A percentile compares a stretch with the other conserved stretches of the same genome.
Conservation (phyloP, 2,797 vertebrate genomes). For the Mus minutoides region DNA sequence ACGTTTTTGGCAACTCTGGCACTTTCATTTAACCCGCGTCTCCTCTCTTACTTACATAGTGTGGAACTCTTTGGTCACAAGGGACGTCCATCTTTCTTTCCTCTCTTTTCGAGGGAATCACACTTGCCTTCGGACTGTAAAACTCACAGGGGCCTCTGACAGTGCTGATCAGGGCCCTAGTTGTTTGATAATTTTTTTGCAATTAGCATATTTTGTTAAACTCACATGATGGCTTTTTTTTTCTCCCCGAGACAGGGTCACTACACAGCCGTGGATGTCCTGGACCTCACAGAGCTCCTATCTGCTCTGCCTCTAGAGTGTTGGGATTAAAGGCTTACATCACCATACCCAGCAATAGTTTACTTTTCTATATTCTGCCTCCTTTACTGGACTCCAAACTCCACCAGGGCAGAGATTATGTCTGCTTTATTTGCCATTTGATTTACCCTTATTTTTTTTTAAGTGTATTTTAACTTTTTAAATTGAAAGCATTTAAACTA, state of each 20-base stretch:
- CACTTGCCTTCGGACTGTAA: not conserved
- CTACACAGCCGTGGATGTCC: not conserved
- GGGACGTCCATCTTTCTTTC: too few species aligned
- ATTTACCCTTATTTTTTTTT: not conserved
- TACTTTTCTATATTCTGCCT: not conserved
- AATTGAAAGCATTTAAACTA: not conserved
- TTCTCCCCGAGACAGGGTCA: not conserved
- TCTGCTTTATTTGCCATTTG: not conserved
- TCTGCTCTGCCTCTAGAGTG: not conserved
- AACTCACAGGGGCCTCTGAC: not conserved
- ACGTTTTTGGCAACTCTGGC: not conserved
- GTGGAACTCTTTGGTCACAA: not conserved
- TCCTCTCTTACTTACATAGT: not conserved
- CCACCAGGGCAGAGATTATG: not conserved
- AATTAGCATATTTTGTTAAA: slow-evolving; percentile 42
- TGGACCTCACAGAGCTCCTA: not conserved
- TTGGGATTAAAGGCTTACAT: not conserved
- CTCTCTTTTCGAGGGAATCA: not conserved
- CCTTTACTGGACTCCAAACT: not conserved
- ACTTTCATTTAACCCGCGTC: not conserved
- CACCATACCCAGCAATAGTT: not conserved
- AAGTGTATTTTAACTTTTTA: not conserved
- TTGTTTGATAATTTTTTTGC: not conserved
- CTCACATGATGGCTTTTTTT: not conserved
- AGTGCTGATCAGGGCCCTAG: not conserved